phyloP scores from a whole-genome alignment of 2,113 vertebrate species.

The Dolichotis patagonum region DNA sequence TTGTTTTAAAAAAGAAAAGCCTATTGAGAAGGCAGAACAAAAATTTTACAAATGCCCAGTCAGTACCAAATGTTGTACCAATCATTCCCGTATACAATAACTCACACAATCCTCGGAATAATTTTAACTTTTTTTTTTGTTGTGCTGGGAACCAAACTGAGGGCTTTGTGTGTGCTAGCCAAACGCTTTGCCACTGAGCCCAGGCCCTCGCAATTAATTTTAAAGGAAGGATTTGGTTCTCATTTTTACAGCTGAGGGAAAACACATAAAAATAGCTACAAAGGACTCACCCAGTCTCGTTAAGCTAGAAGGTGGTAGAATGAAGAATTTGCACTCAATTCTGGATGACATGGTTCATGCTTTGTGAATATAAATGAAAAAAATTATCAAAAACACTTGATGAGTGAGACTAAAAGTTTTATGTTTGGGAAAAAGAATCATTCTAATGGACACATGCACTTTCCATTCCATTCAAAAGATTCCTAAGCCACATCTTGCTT shows the following conservation, averaged over 20 bases:
- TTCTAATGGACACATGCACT: background rate
- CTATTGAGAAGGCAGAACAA: conserved; percentile 27
- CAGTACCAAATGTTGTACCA: background rate
- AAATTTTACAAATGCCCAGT: background rate
- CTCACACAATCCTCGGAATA: background rate
- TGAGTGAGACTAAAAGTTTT: conserved; percentile 10
- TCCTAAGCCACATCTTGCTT: background rate
- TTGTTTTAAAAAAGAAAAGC: conserved; percentile 49
- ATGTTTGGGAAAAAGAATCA: background rate
- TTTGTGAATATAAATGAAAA: background rate
- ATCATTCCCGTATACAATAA: background rate
- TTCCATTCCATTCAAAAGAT: background rate
- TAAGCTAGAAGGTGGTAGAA: background rate
- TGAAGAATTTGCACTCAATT: background rate
- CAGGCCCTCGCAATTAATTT: background rate
- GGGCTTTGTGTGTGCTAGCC: background rate
- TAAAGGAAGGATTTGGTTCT: conserved; percentile 7
- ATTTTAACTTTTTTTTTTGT: background rate
- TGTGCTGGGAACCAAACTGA: background rate
- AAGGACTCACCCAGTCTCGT: background rate
- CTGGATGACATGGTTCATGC: background rate
- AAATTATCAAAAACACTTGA: background rate
- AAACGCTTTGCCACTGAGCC: background rate
- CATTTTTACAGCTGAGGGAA: background rate
- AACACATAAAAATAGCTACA: background rate